Evolutionary conservation across 37 sponge, comb jelly and placozoan species (phyloP), one percentile per base, ranked within the genome.

Genomic region (Spongia lamella): DNA sequence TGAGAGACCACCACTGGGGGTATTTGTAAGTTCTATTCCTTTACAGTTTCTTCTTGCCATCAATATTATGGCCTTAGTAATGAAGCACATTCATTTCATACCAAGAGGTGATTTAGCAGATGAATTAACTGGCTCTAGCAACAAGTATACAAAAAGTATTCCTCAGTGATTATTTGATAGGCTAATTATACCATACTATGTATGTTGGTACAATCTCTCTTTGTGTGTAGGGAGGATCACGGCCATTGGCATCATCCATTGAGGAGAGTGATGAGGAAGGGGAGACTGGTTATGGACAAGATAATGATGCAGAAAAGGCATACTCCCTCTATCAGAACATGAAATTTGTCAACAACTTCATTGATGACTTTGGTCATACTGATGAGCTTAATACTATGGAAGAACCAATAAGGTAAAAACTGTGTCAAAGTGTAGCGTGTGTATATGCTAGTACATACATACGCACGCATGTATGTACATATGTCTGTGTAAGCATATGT

Each of bases 251-350:
- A 2, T 55, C 78, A 16, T 70, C 64, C 49, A 66, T 90, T 64
- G 92, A 91, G 37, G 91, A 90, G 39, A 80, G 85, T 60, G 92
- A 84, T 39, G 92, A 91, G 11, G 92, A 86, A 25, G 72, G 80
- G 75, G 87, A 86, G 31, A 39, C 58, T 3, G 36, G 43, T 62
- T 26, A 65, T 13, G 77, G 70, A 16, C 64, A 67, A 26, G 77
- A 81, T 39, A 63, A 51, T 59, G 84, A 79, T 25, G 66, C 81
- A 22, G 88, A 87, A 32, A 87, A 87, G 78, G 82, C 82, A 34
- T 87, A 70, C 58, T 59, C 79, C 30, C 79, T 79, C 21, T 91
- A 87, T 71, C 88, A 80, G 24, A 87, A 78, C 27, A 62, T 65
- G 3, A 70, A 68, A 69, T 82, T 89, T 49, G 53, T 59, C 2